Evolutionary conservation across 2,113 vertebrate species (phyloP).

Genomic region (Ploceus nigricollis): DNA sequence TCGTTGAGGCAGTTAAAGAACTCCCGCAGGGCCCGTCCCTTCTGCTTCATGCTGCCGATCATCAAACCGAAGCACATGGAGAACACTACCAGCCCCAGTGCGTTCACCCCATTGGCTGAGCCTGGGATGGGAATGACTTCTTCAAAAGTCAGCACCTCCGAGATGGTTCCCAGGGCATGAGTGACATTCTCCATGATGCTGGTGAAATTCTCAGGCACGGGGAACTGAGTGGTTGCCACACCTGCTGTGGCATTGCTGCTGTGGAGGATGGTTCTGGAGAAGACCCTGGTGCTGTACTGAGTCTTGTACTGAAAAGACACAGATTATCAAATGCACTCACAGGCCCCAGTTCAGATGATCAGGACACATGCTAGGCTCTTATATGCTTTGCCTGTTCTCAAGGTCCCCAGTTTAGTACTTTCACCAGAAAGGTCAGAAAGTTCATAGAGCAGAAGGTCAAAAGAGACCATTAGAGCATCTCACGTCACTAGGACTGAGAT

Average conservation of each 20-base stretch:
- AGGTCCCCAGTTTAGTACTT: not conserved
- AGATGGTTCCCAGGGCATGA: conserved; percentile 70
- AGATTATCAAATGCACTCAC: not conserved
- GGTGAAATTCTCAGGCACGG: conserved; percentile 63
- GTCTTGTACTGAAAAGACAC: conserved; percentile 90
- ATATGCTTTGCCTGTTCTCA: not conserved
- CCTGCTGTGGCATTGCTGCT: conserved; percentile 51
- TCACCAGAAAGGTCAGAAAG: not conserved
- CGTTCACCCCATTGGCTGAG: conserved; percentile 89
- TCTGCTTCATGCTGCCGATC: conserved; percentile 94
- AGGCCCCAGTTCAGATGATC: not conserved
- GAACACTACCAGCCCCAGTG: conserved; percentile 93
- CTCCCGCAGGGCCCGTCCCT: conserved; percentile 87
- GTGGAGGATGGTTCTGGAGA: conserved; percentile 70
- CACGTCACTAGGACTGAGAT: not conserved
- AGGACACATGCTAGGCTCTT: not conserved
- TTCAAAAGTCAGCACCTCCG: conserved; percentile 83
- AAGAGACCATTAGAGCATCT: not conserved
- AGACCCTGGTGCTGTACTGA: conserved; percentile 76
- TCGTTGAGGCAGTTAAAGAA: conserved; percentile 97
- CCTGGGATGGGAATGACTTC: conserved; percentile 85
- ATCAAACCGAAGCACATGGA: conserved; percentile 94
- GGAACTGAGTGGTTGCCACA: conserved; percentile 42
- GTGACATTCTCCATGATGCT: conserved; percentile 77
- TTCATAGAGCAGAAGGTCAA: not conserved